Evolutionary conservation across 2,888 invertebrate genomes (phyloP).

Genomic region (Cantharis lateralis): DNA sequence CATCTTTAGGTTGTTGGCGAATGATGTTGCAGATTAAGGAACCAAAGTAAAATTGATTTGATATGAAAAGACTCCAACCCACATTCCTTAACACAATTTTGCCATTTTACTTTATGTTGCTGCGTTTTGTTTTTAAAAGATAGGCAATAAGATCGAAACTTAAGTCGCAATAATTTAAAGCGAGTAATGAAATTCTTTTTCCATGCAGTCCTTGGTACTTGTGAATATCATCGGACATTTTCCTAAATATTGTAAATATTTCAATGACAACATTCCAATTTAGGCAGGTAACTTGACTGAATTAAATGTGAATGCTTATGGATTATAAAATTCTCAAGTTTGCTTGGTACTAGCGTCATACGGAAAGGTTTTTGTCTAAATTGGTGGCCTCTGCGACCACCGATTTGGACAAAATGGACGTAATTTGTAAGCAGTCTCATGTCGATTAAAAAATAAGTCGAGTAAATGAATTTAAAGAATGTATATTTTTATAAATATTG

Average conservation of each 20-base stretch:
- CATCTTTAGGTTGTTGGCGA: no score
- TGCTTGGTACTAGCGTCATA: background rate
- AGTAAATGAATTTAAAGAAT: constrained; percentile 27
- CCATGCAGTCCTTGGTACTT: background rate
- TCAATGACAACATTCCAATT: constrained; percentile 16
- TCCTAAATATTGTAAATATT: constrained; percentile 7
- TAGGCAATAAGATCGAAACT: background rate
- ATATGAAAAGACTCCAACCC: background rate
- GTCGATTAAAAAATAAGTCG: constrained; percentile 12
- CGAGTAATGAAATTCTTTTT: constrained; percentile 2
- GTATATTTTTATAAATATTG: constrained; percentile 52
- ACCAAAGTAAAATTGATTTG: background rate
- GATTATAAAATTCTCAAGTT: background rate
- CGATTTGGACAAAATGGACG: background rate
- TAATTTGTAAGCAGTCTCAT: constrained; percentile 11
- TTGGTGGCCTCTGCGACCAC: no score
- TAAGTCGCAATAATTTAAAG: constrained; percentile 4
- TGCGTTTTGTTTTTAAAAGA: background rate
- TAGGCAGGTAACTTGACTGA: constrained; percentile 24
- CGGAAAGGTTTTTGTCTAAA: background rate
- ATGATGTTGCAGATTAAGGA: no score
- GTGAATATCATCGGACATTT: background rate
- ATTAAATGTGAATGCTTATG: constrained; percentile 10
- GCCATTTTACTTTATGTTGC: background rate
- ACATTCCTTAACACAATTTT: background rate